Evolutionary conservation across 2,113 vertebrate species (phyloP).

Genomic region (Chaetorhynchus papuensis): DNA sequence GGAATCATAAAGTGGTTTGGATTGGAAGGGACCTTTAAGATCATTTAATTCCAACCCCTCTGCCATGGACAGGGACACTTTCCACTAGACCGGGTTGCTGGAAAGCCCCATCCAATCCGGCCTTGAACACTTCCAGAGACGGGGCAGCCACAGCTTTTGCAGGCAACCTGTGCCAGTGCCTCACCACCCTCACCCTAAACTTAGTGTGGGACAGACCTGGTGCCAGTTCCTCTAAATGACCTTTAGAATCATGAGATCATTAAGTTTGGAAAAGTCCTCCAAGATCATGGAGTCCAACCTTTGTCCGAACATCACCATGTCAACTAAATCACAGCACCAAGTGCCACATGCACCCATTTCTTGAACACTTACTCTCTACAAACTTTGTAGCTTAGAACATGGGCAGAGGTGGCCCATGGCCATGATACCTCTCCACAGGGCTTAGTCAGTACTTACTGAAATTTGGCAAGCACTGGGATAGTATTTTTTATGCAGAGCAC

Average conservation of each 20-base stretch:
- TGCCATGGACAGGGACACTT: too few species aligned
- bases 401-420: not conserved
- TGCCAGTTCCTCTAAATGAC: not conserved
- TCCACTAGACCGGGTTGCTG: not conserved
- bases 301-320: fast-evolving
- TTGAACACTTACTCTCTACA: not conserved
- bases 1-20: not conserved
- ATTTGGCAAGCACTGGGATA: not conserved
- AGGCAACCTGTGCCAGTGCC: not conserved
- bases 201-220: not conserved
- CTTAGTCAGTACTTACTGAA: not conserved
- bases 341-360: not conserved
- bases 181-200: not conserved
- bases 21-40: not conserved
- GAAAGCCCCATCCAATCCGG: not conserved
- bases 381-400: fast-evolving
- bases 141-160: not conserved
- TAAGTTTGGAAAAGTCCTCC: not conserved
- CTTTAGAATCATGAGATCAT: not conserved
- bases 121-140: not conserved
- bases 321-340: not conserved
- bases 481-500: not conserved
- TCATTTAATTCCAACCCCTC: fast-evolving
- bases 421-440: not conserved
- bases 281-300: not conserved